A percentile compares a stretch with the other conserved stretches of the same genome.
These are phyloP conservation scores for Balaeniceps rex DNA, from an alignment of 2,113 vertebrate genomes.

Conservation along the genomic window DNA sequence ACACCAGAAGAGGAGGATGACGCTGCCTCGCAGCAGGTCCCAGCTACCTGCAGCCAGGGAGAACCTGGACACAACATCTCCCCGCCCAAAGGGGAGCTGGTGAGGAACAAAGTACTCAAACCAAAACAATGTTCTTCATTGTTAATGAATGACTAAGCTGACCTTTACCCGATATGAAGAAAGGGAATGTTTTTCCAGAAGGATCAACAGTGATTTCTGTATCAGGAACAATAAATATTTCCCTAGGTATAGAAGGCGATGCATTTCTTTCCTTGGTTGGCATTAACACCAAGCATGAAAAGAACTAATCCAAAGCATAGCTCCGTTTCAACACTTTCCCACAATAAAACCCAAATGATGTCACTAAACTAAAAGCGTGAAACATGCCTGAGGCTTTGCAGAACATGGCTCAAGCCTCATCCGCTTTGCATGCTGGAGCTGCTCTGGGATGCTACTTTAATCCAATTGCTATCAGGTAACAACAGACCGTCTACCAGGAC, in stretches of 20 bases:
- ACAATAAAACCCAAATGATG: neutral
- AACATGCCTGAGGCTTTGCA: constrained; percentile 7
- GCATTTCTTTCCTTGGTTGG: neutral
- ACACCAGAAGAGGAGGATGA: neutral
- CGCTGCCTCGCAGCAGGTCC: accelerated
- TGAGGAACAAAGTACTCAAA: neutral
- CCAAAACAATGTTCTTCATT: neutral
- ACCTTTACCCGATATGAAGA: constrained; percentile 24
- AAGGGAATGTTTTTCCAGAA: neutral
- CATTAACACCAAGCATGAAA: neutral
- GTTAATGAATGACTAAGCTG: constrained; percentile 19
- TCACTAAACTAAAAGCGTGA: neutral
- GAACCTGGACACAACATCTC: neutral
- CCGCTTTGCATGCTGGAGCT: neutral
- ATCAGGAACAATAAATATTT: neutral
- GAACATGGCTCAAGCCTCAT: neutral
- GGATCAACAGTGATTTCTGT: neutral
- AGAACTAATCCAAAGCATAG: neutral
- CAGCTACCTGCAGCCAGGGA: neutral
- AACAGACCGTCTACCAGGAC: neutral
- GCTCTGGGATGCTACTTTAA: neutral
- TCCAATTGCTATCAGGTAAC: constrained; percentile 4
- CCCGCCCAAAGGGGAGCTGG: neutral
- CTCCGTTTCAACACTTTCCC: neutral
- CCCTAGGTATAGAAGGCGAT: neutral